Evolutionary conservation across 2,888 invertebrate species (phyloP).

Genomic region (Zonitis immaculata): DNA sequence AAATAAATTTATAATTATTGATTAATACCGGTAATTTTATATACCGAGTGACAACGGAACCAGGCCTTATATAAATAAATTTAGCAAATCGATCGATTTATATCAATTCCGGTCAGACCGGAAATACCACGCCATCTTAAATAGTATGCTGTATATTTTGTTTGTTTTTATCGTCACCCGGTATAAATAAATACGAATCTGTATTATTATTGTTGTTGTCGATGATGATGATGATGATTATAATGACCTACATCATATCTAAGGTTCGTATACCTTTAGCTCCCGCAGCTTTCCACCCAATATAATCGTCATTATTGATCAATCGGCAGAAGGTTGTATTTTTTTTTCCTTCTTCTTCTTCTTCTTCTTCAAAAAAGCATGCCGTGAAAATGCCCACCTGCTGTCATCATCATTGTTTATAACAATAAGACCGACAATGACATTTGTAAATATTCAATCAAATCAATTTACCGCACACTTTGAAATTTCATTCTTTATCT

Average conservation of each 20-base stretch:
- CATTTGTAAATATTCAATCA: constrained; percentile 34
- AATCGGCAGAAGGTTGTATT: not conserved
- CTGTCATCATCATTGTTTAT: constrained; percentile 9
- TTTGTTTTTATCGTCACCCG: no score
- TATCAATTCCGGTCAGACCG: no score
- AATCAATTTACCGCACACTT: constrained; percentile 10
- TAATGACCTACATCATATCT: not conserved
- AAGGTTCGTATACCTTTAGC: constrained; percentile 7
- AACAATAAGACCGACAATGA: constrained; percentile 34
- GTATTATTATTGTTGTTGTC: not conserved
- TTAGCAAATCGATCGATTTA: no score
- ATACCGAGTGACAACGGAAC: no score
- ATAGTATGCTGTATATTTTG: no score
- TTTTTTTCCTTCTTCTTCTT: no score
- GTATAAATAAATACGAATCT: no score
- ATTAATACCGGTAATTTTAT: not conserved
- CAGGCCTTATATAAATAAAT: no score
- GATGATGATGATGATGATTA: not conserved
- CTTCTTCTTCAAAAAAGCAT: not conserved
- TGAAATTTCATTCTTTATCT: no score
- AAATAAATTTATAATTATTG: not conserved
- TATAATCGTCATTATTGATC: constrained; percentile 5
- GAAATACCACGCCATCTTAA: no score
- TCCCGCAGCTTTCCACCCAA: constrained; percentile 9
- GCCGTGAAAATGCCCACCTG: constrained; percentile 16